These are phyloP conservation scores for Hartigia nigra DNA, from an alignment of 2,888 invertebrate genomes.

Conservation along the genomic window DNA sequence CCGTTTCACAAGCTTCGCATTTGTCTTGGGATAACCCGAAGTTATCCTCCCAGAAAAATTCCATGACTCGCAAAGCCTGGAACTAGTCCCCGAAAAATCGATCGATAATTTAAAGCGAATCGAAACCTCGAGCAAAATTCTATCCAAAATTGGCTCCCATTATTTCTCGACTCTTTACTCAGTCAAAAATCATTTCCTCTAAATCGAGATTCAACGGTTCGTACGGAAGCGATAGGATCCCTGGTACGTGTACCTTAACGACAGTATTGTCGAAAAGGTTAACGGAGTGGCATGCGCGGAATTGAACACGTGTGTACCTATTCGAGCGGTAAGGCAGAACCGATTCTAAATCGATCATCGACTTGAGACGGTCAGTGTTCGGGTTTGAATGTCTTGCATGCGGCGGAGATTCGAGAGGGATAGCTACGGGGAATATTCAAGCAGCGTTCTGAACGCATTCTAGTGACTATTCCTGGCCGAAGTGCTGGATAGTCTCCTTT, in stretches of 20 bases:
- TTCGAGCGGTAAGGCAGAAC: neutral
- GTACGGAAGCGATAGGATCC: neutral
- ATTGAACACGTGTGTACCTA: neutral
- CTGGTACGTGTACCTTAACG: neutral
- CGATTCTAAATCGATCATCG: conserved; percentile 10
- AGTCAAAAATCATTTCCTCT: neutral
- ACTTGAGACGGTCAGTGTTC: conserved; percentile 8
- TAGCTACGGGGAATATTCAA: neutral
- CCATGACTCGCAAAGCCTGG: neutral
- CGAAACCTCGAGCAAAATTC: neutral
- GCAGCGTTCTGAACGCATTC: conserved; percentile 2
- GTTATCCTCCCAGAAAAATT: neutral
- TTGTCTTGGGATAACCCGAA: neutral
- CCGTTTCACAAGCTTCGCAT: neutral
- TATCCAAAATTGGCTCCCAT: neutral
- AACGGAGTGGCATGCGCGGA: conserved; percentile 1
- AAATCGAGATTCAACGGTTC: neutral
- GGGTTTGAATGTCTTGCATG: conserved; percentile 2
- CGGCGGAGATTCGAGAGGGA: neutral
- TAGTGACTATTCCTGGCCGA: conserved; percentile 1
- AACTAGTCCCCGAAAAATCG: neutral
- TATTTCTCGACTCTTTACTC: neutral
- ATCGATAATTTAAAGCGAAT: neutral
- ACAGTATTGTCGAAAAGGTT: neutral
- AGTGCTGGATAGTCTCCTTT: neutral